Conservation (phyloP, 2,113 vertebrate species). For the Brachyhypopomus gauderio region DNA sequence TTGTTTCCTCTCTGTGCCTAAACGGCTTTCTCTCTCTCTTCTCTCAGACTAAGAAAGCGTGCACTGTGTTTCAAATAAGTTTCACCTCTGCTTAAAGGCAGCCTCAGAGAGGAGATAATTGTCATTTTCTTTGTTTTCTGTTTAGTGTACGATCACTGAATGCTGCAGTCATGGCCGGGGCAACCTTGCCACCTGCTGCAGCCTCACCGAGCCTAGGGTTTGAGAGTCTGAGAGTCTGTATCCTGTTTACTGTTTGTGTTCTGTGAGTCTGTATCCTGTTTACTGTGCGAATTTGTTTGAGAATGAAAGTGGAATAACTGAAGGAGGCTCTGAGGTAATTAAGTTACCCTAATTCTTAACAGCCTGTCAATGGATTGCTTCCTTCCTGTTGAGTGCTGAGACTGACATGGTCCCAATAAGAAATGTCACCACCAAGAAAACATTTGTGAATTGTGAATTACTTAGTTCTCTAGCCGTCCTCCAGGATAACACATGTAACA, state of each 20-base stretch:
- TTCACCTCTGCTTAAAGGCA: background rate
- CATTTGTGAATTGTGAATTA: background rate
- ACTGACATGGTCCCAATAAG: constrained; percentile 9
- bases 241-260: constrained; percentile 49
- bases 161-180: constrained; percentile 12
- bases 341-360: constrained; percentile 54
- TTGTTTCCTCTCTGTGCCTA: constrained; percentile 1
- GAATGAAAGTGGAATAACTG: constrained; percentile 51
- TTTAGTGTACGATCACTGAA: constrained; percentile 29
- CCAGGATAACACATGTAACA: background rate
- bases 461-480: background rate
- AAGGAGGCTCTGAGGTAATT: constrained; percentile 59
- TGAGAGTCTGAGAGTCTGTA: constrained; percentile 56
- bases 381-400: constrained; percentile 63
- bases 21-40: background rate
- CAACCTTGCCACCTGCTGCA: constrained; percentile 49
- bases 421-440: constrained; percentile 16
- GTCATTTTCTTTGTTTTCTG: constrained; percentile 18
- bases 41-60: constrained; percentile 6
- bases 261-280: constrained; percentile 59
- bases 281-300: constrained; percentile 49
- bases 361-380: constrained; percentile 66
- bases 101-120: background rate
- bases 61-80: constrained; percentile 9
- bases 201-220: constrained; percentile 54